These are phyloP conservation scores for Cephalophus harveyi DNA, from an alignment of 2,113 vertebrate species.

Conservation along the genomic window DNA sequence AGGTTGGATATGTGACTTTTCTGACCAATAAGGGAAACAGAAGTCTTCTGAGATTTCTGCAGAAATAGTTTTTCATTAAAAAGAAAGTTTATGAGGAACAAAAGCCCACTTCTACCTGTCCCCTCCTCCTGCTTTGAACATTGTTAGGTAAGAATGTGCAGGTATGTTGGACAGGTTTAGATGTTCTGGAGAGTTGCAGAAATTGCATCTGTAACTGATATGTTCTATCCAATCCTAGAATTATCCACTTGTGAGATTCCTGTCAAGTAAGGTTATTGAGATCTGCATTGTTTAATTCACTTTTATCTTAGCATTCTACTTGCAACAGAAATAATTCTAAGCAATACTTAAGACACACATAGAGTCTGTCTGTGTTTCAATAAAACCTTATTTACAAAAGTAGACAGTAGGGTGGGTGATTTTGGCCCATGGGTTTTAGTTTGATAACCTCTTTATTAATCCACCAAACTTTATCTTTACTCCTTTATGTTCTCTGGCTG, in stretches of 20 bases:
- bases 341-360: not conserved
- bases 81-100: not conserved
- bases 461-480: not conserved
- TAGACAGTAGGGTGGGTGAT: not conserved
- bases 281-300: not conserved
- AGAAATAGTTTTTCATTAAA: not conserved
- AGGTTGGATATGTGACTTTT: not conserved
- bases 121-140: not conserved
- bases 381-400: not conserved
- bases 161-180: not conserved
- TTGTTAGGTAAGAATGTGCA: not conserved
- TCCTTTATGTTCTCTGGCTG: not conserved
- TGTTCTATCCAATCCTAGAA: not conserved
- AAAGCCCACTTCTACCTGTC: not conserved
- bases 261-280: not conserved
- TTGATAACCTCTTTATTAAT: not conserved
- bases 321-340: not conserved
- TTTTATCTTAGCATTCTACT: not conserved
- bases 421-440: not conserved
- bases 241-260: not conserved
- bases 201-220: not conserved
- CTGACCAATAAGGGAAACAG: not conserved
- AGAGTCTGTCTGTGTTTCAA: not conserved
- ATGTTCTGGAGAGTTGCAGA: not conserved
- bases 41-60: not conserved